phyloP scores from a whole-genome alignment of 2,888 invertebrate species.

The Nemapogon koenigi region DNA sequence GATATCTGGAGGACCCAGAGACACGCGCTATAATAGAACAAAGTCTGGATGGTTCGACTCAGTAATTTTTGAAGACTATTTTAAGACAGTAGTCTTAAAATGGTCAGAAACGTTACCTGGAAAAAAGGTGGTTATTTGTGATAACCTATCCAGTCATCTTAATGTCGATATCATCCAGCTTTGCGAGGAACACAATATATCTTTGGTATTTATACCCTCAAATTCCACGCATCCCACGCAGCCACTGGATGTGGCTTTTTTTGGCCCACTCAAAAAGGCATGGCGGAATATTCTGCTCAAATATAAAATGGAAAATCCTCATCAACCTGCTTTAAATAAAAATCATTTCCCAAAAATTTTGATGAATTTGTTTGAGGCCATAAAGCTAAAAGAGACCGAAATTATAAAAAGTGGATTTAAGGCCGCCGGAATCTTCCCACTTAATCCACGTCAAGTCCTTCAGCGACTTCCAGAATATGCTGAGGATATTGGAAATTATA shows the following conservation, averaged over 20 bases:
- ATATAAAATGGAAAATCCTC: conserved; percentile 17
- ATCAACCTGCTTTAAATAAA: conserved; percentile 17
- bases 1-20: conserved; percentile 16
- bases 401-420: conserved; percentile 16
- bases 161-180: conserved; percentile 14
- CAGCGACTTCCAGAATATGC: background rate
- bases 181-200: conserved; percentile 3
- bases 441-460: background rate
- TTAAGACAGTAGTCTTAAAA: conserved; percentile 9
- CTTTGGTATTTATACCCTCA: conserved; percentile 16
- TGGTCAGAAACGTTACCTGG: conserved; percentile 14
- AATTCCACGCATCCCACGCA: conserved; percentile 20
- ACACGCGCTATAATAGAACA: conserved; percentile 10
- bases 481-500: background rate
- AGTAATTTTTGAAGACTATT: conserved; percentile 11
- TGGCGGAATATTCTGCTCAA: conserved; percentile 17
- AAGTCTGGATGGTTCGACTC: conserved; percentile 14
- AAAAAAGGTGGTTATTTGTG: conserved; percentile 16
- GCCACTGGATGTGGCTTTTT: conserved; percentile 18
- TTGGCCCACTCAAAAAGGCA: conserved; percentile 17
- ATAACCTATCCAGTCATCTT: conserved; percentile 19
- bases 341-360: conserved; percentile 17
- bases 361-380: conserved; percentile 12
- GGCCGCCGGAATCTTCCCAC: conserved; percentile 14
- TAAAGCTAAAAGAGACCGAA: conserved; percentile 1